Base-by-base conservation (phyloP, 2,113 vertebrate genomes). In the Myotis lucifugus region DNA sequence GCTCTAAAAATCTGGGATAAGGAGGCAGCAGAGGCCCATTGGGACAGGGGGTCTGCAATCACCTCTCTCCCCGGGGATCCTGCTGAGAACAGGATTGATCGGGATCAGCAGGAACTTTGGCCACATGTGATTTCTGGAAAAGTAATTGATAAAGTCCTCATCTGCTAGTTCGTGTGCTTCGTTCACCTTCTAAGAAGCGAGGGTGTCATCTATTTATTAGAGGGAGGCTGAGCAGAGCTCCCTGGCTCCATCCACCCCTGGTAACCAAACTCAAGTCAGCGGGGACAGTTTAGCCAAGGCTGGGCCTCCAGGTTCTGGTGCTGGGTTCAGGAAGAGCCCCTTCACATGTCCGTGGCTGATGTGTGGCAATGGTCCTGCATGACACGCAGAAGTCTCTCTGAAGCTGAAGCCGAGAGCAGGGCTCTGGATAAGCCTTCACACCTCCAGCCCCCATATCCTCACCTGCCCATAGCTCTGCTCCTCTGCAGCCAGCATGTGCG, bases 121-220 rank as follows among this genome's bases (percentile, higher is more conserved):
- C 74, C 54, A 85, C 34, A 0, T 42, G 25, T 13, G 69, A 93
- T 32, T 70, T 88, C 34, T 67, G 34, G 54, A 32, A 95, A 96
- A 90, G 48, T 98, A 95, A 97, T 97, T 97, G 40, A 46, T 77
- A 10, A 97, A 54, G 40, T 7, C 29, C 64, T 98, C 97, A 97
- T 93, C 79, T 54, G 23, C 50, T 59, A n/a, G 11, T 56, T 59
- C 74, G 52, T 32, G 11, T 70, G 69, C 27, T 56, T 52, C 15
- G 13, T 54, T 85, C 12, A 37, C 70, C 9, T 61, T 86, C 74
- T 77, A 19, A 19, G 74, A 96, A 90, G 54, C 7, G 6, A 56
- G 59, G 17, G 29, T 32, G 29, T 9, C 46, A 15, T 88, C 82
- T 74, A 14, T 79, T 76, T 72, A 56, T 87, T 72, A 90, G 21